These are phyloP conservation scores for Smutsia temminckii DNA, from an alignment of 2,797 vertebrate species.

Conservation along the genomic window DNA sequence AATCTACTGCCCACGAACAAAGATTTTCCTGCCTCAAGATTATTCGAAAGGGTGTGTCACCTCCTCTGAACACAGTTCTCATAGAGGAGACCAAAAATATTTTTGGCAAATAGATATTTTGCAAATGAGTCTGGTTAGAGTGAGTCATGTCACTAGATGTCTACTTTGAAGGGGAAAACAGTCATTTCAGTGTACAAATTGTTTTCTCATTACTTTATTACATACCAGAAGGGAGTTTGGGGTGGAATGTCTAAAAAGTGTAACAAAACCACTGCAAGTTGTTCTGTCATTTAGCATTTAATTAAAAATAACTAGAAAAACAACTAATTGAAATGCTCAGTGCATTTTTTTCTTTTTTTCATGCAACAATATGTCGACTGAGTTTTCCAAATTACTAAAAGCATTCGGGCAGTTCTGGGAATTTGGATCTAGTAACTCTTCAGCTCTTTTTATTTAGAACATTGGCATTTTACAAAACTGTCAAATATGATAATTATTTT, in stretches of 20 bases:
- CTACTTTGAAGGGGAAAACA: constrained; percentile 10
- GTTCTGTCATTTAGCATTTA: constrained; percentile 57
- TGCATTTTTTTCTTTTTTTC: neutral
- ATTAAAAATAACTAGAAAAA: constrained; percentile 70
- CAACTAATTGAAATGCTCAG: constrained; percentile 68
- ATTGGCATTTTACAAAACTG: constrained; percentile 58
- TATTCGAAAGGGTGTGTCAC: neutral
- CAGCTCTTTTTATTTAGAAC: constrained; percentile 69
- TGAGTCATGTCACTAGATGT: neutral
- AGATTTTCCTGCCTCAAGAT: constrained; percentile 10
- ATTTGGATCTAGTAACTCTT: constrained; percentile 67
- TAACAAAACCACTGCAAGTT: constrained; percentile 7
- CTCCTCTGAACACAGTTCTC: neutral
- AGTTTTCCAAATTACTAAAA: constrained; percentile 72
- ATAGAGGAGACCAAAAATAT: neutral
- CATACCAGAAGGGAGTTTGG: constrained; percentile 28
- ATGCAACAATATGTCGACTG: constrained; percentile 56
- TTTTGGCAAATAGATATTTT: constrained; percentile 15
- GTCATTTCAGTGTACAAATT: constrained; percentile 11
- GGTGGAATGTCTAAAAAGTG: neutral
- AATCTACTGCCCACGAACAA: neutral
- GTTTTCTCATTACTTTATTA: constrained; percentile 28
- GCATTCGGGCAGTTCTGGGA: constrained; percentile 56
- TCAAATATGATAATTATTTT: constrained; percentile 73
- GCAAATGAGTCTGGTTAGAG: neutral